Evolutionary conservation across 2,113 vertebrate species (phyloP), one percentile per base, ranked within the genome.

Genomic region (Megaleporinus macrocephalus): DNA sequence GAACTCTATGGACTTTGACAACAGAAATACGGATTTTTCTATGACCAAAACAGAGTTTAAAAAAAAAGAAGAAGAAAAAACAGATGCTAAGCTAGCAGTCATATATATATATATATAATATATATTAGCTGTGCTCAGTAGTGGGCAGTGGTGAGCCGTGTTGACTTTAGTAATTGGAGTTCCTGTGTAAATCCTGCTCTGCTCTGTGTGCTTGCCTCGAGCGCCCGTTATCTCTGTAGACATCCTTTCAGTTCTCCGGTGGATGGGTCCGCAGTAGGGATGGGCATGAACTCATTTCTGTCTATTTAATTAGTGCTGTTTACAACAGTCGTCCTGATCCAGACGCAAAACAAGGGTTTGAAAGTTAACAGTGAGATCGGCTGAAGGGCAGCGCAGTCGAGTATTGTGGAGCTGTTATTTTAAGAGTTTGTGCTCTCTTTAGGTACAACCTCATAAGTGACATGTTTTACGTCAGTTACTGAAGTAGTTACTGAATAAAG

Each of bases 21-120:
- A 92, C 87, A 92, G 91, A 90, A 89, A 92, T 78, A 89, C 88
- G 88, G 87, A 91, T 91, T 89, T 90, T 88, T 88, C 88, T 76
- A 89, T 90, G 90, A 93, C 89, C 90, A 92, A 92, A 92, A 88
- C 62, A 86, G 63, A 77, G 81, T 66, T 55, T 18, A 57, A 86
- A 66, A 49, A 76, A 53, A 78, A 59, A 69, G 79, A 59, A 89
- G 85, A 86, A 66, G 36, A 76, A 53, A 78, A 59, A 69, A 82
- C 59, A 89, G 85, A 91, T 78, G 27, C 55, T 81, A 81, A 66
- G 61, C 26, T 68, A 51, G 62, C 71, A 61, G 76, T 72, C 61
- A 44, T 59, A 76, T 77, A 73, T 76, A n/a, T 65, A 57, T 22
- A 55, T 47, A 59, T 73, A 61, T 80, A 53, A 49, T 76, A 69